Evolutionary conservation across 2,888 invertebrate genomes (phyloP).

Genomic region (Notodonta dromedarius): DNA sequence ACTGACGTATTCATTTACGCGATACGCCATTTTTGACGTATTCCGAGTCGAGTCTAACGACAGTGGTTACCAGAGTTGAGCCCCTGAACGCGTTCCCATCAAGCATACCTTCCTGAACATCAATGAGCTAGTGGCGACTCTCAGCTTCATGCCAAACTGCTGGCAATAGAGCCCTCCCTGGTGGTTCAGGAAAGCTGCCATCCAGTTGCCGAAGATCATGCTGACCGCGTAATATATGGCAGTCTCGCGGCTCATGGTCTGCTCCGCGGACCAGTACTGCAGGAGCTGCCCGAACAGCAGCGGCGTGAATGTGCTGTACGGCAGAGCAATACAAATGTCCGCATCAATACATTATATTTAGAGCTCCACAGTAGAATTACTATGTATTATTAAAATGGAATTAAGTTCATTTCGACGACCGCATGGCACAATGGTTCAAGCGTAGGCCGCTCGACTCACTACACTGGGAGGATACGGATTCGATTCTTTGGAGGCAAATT

Average conservation of each 20-base stretch:
- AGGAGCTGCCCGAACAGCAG: constrained; percentile 84
- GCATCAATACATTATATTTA: background rate
- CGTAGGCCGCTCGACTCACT: too few species aligned
- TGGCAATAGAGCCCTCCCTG: constrained; percentile 87
- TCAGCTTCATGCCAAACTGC: constrained; percentile 89
- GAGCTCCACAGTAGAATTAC: too few species aligned
- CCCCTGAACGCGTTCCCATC: background rate
- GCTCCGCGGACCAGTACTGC: constrained; percentile 81
- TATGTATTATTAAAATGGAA: too few species aligned
- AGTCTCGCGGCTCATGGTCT: constrained; percentile 64
- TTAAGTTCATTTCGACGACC: too few species aligned
- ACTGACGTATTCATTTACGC: too few species aligned
- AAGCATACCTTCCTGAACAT: constrained; percentile 89
- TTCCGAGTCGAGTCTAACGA: too few species aligned
- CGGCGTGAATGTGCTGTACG: constrained; percentile 84
- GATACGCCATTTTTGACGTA: too few species aligned
- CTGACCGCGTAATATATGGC: constrained; percentile 82
- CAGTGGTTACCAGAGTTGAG: too few species aligned
- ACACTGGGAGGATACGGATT: too few species aligned
- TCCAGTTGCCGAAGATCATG: constrained; percentile 73
- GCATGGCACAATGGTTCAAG: too few species aligned
- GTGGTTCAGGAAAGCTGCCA: constrained; percentile 86
- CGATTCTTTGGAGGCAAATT: too few species aligned
- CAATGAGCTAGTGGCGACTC: constrained; percentile 88
- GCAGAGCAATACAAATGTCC: background rate